Conservation (phyloP, 2,113 vertebrate genomes). For the Dicentrarchus labrax region DNA sequence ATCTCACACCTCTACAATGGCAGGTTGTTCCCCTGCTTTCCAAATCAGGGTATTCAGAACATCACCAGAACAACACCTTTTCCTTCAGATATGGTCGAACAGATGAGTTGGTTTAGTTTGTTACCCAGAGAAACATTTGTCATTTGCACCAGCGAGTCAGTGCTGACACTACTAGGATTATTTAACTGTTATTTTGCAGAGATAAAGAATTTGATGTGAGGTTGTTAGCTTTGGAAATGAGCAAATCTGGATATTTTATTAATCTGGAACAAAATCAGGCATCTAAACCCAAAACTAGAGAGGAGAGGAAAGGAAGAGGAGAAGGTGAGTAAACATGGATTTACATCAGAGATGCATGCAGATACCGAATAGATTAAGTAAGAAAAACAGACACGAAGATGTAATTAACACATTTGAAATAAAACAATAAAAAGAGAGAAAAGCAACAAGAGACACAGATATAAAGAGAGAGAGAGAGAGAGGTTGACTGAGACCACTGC, state of each 20-base stretch:
- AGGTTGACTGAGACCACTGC: conserved; percentile 36
- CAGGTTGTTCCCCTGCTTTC: background rate
- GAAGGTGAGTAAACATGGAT: background rate
- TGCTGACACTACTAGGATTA: background rate
- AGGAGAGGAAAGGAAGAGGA: background rate
- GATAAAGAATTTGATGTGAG: background rate
- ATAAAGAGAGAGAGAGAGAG: conserved; percentile 29
- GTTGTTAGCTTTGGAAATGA: background rate
- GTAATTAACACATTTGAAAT: conserved; percentile 45
- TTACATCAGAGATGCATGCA: background rate
- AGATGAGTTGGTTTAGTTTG: background rate
- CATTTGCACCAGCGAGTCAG: background rate
- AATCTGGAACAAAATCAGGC: background rate
- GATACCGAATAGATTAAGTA: background rate
- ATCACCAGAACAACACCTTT: background rate
- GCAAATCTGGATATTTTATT: background rate
- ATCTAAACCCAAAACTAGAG: background rate
- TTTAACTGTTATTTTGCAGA: background rate
- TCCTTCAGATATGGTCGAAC: background rate
- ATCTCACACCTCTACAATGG: background rate
- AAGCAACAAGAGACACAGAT: conserved; percentile 43
- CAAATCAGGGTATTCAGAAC: too few relatives aligned
- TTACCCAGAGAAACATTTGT: background rate
- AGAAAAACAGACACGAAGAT: conserved; percentile 20
- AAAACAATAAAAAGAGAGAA: conserved; percentile 45